A percentile compares a stretch with the other conserved stretches of the same genome.
Evolutionary conservation across 1,140 invertebrate genomes (phyloP).

Genomic region (Leptopilina boulardi): DNA sequence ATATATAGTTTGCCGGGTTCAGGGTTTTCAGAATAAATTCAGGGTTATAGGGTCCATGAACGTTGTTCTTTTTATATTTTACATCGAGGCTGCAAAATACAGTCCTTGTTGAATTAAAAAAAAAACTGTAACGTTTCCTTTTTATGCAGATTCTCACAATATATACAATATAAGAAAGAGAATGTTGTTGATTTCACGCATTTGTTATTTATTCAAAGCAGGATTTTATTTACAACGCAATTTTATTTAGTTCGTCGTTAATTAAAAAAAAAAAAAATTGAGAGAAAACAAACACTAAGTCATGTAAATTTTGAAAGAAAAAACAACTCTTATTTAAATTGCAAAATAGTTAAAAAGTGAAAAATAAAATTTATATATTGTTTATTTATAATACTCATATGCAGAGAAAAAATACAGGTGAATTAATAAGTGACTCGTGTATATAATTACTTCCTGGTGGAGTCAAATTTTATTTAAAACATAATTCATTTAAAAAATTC

Average conservation of each 20-base stretch:
- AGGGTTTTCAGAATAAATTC: conserved; percentile 25
- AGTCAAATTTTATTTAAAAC: too few species aligned
- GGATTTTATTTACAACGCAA: conserved; percentile 9
- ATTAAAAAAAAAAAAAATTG: too few species aligned
- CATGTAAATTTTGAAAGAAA: too few species aligned
- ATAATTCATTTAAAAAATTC: too few species aligned
- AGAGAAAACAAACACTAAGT: too few species aligned
- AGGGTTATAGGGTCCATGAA: conserved; percentile 21
- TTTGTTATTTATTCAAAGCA: conserved; percentile 9
- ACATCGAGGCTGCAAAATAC: neutral
- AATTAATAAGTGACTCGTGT: too few species aligned
- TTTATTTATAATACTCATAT: too few species aligned
- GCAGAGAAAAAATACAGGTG: too few species aligned
- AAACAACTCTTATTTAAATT: too few species aligned
- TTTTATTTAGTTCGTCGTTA: conserved; percentile 6
- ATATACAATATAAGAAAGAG: neutral
- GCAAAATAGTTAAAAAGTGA: too few species aligned
- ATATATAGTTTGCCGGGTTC: neutral
- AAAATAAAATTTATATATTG: too few species aligned
- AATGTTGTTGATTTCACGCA: conserved; percentile 15
- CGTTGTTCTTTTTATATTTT: conserved; percentile 1
- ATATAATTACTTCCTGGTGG: too few species aligned
- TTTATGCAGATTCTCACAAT: neutral
- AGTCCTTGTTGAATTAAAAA: neutral
- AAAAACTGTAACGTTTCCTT: neutral